These are phyloP conservation scores for Trichogramma evanescens DNA, from an alignment of 2,888 invertebrate species.

Conservation along the genomic window DNA sequence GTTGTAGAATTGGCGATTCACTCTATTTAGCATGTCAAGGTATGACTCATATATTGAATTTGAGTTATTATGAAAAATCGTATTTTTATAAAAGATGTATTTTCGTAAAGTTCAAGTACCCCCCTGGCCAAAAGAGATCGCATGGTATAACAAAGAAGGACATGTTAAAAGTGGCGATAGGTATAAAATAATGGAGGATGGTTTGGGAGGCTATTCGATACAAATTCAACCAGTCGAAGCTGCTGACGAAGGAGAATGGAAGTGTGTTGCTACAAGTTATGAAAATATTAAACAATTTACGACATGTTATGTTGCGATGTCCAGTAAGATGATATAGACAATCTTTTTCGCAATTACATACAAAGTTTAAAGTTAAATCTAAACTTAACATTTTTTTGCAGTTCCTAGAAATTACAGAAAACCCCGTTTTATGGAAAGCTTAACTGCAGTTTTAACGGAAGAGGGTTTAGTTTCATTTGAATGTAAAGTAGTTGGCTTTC, in stretches of 20 bases:
- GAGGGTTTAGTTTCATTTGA: conserved; percentile 89
- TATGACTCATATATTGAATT: conserved; percentile 35
- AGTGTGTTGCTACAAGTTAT: conserved; percentile 74
- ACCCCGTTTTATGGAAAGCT: conserved; percentile 82
- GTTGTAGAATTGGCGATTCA: conserved; percentile 70
- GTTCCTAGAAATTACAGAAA: conserved; percentile 86
- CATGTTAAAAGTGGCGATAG: conserved; percentile 64
- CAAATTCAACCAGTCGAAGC: conserved; percentile 71
- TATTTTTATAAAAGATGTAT: background rate
- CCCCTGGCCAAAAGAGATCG: conserved; percentile 75
- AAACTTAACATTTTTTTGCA: conserved; percentile 43
- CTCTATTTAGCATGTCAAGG: conserved; percentile 69
- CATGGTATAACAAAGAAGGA: conserved; percentile 82
- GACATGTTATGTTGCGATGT: conserved; percentile 67
- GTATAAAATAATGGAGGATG: conserved; percentile 72
- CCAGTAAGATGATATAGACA: conserved; percentile 54
- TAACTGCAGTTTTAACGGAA: conserved; percentile 82
- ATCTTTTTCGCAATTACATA: conserved; percentile 16
- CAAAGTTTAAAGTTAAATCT: background rate
- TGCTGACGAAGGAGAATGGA: conserved; percentile 83
- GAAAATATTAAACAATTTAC: conserved; percentile 72
- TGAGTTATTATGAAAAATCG: background rate
- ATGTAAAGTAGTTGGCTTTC: conserved; percentile 88
- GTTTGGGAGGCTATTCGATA: conserved; percentile 72
- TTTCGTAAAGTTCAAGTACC: conserved; percentile 64